phyloP scores from a whole-genome alignment of 2,888 invertebrate genomes.

The Patella pellucida region DNA sequence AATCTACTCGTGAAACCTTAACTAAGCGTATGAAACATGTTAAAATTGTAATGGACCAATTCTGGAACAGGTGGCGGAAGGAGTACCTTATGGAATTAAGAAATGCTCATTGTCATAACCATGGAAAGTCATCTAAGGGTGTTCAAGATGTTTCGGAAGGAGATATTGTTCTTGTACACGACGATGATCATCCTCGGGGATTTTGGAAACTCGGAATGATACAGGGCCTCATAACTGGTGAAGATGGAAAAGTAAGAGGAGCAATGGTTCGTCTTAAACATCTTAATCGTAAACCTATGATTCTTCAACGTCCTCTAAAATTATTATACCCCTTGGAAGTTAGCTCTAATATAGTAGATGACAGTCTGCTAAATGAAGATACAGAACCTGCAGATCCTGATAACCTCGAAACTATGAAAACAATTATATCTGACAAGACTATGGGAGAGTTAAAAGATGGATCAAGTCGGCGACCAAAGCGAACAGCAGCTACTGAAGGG shows the following conservation, averaged over 20 bases:
- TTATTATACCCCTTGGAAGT: constrained; percentile 6
- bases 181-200: background rate
- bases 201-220: background rate
- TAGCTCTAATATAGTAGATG: background rate
- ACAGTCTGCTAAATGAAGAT: background rate
- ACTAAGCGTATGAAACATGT: background rate
- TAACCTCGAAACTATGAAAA: background rate
- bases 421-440: background rate
- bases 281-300: background rate
- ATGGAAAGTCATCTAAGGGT: background rate
- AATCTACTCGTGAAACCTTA: background rate
- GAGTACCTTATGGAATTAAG: background rate
- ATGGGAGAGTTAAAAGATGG: background rate
- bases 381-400: background rate
- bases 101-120: background rate
- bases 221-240: background rate
- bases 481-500: background rate
- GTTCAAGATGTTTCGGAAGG: background rate
- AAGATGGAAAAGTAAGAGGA: background rate
- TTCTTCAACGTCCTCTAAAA: background rate
- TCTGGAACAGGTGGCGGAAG: background rate
- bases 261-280: background rate
- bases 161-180: background rate
- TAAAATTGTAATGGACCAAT: background rate
- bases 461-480: background rate